A percentile compares a stretch with the other conserved stretches of the same genome.
Evolutionary conservation across 23 tunicate species (phyloP).

Genomic region (Styela plicata): DNA sequence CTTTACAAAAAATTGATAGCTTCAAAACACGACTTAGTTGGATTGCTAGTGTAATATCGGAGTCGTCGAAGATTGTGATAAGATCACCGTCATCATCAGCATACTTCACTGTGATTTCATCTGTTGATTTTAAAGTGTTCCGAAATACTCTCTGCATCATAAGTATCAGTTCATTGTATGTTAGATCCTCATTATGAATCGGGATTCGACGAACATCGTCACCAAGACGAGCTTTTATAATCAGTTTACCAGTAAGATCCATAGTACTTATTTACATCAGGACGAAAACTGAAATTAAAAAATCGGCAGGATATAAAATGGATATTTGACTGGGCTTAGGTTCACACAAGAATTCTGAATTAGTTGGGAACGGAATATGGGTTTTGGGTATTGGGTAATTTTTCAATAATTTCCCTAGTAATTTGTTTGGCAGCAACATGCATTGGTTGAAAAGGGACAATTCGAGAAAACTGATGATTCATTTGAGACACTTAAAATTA

Average conservation of each 20-base stretch:
- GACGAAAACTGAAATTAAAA: no score
- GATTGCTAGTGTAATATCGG: constrained; percentile 87
- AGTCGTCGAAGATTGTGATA: constrained; percentile 94
- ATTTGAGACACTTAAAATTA: no score
- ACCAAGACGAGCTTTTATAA: constrained; percentile 85
- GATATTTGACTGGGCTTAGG: no score
- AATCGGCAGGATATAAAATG: no score
- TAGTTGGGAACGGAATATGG: no score
- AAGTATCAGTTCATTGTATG: constrained; percentile 83
- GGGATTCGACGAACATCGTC: constrained; percentile 86
- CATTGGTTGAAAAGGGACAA: no score
- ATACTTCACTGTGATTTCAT: constrained; percentile 75
- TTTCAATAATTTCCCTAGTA: no score
- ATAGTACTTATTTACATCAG: no score
- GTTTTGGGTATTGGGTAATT: no score
- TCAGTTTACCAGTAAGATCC: constrained; percentile 86
- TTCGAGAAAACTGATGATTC: no score
- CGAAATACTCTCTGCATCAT: constrained; percentile 97
- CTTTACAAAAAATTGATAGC: constrained; percentile 69
- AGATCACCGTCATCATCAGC: constrained; percentile 92
- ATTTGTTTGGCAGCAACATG: no score
- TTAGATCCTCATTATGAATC: constrained; percentile 89
- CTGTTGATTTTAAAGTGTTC: constrained; percentile 52
- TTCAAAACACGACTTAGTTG: constrained; percentile 81
- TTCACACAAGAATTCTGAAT: no score